A percentile compares a stretch with the other conserved stretches of the same genome.
Evolutionary conservation across 2,797 vertebrate genomes (phyloP).

Genomic region (Sarcoramphus papa): DNA sequence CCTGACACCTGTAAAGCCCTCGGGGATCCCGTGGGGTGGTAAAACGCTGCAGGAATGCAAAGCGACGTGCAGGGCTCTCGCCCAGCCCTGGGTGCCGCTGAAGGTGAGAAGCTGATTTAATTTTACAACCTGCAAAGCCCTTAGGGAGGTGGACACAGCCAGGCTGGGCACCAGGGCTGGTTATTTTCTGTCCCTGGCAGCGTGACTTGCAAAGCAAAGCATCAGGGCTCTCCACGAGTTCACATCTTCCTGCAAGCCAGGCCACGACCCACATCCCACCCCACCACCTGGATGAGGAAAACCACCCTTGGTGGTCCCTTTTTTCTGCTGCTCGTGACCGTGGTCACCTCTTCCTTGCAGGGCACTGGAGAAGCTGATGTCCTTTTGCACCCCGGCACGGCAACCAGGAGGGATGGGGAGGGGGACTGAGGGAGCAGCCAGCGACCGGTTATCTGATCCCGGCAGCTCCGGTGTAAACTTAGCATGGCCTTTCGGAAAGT

Average conservation of each 20-base stretch:
- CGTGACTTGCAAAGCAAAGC: neutral
- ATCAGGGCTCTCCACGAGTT: accelerated
- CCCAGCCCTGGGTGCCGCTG: neutral
- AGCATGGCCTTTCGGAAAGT: conserved; percentile 65
- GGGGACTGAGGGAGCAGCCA: neutral
- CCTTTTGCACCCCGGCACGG: neutral
- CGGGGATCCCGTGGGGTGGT: neutral
- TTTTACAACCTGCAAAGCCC: conserved; percentile 16
- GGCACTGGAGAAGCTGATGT: neutral
- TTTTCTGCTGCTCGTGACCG: accelerated
- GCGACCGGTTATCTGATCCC: conserved; percentile 19
- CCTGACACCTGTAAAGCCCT: neutral
- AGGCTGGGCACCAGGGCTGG: neutral
- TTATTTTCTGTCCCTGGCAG: neutral
- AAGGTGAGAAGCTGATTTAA: conserved; percentile 14
- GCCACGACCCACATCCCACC: neutral
- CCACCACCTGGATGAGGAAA: accelerated
- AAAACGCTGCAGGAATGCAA: neutral
- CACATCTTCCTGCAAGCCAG: neutral
- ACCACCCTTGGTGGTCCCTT: neutral
- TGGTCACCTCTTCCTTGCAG: neutral
- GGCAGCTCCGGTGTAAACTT: conserved; percentile 50
- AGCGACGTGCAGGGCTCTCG: accelerated
- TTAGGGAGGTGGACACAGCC: neutral
- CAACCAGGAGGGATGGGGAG: neutral